Conservation (phyloP, 2,888 invertebrate species). For the Callyntrura sp. region DNA sequence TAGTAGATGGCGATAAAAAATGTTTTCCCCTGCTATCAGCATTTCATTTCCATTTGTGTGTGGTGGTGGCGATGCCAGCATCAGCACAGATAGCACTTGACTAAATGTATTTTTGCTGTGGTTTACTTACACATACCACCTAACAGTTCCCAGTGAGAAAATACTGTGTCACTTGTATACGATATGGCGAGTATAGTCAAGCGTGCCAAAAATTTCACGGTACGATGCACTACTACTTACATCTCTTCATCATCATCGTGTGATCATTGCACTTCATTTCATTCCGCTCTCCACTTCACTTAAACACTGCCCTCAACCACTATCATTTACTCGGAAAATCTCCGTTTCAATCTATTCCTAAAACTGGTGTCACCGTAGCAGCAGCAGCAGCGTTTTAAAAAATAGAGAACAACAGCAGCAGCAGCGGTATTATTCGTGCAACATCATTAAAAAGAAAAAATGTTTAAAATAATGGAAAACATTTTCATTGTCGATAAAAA, state of each 20-base stretch:
- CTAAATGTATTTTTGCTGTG: background rate
- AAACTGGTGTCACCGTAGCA: no score
- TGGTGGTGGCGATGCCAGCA: background rate
- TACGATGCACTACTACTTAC: slow-evolving; percentile 51
- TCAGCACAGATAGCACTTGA: background rate
- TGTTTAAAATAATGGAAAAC: slow-evolving; percentile 15
- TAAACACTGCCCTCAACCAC: slow-evolving; percentile 38
- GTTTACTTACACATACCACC: background rate
- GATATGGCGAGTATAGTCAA: slow-evolving; percentile 23
- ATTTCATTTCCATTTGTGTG: background rate
- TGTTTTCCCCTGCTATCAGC: background rate
- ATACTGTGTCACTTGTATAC: background rate
- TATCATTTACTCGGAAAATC: background rate
- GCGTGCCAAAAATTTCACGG: slow-evolving; percentile 60
- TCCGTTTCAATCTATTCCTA: background rate
- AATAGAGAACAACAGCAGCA: no score
- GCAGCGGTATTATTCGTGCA: no score
- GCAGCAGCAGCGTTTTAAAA: no score
- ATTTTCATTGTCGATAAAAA: background rate
- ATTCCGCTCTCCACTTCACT: slow-evolving; percentile 4
- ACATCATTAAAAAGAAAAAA: background rate
- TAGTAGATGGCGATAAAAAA: background rate
- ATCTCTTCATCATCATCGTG: slow-evolving; percentile 23
- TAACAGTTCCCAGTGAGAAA: slow-evolving; percentile 24
- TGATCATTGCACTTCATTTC: slow-evolving; percentile 19